Conservation (phyloP, 1,140 invertebrate genomes). For the Eriocheir sinensis region DNA sequence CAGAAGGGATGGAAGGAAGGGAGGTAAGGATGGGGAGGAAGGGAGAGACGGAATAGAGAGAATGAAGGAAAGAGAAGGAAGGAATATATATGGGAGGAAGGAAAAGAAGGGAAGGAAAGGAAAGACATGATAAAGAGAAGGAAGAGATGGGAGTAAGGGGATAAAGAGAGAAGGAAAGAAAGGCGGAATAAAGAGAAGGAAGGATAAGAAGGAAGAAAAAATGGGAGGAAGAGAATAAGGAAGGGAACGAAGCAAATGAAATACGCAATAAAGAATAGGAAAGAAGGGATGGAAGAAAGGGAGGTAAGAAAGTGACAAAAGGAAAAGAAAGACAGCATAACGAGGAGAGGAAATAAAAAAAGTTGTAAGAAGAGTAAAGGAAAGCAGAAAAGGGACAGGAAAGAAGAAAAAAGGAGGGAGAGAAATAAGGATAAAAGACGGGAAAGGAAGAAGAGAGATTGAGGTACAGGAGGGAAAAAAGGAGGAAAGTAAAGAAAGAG, state of each 20-base stretch:
- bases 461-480: too few species aligned
- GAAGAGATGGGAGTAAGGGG: too few species aligned
- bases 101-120: too few species aligned
- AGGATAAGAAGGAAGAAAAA: too few species aligned
- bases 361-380: not conserved
- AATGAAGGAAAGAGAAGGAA: not conserved
- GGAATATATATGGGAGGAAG: too few species aligned
- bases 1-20: not conserved
- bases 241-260: too few species aligned
- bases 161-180: too few species aligned
- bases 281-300: too few species aligned
- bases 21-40: not conserved
- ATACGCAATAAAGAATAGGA: too few species aligned
- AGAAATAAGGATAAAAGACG: not conserved
- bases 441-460: not conserved
- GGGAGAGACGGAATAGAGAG: not conserved
- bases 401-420: not conserved
- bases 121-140: too few species aligned
- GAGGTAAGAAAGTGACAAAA: not conserved
- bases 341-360: not conserved
- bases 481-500: not conserved
- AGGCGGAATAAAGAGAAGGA: too few species aligned
- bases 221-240: too few species aligned
- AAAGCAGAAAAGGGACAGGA: conserved; percentile 17
- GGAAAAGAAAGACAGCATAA: not conserved